Percentiles rank a stretch among this genome's conserved stretches.
These are phyloP conservation scores for Sialia sialis DNA, from an alignment of 2,113 vertebrate genomes.

Conservation along the genomic window DNA sequence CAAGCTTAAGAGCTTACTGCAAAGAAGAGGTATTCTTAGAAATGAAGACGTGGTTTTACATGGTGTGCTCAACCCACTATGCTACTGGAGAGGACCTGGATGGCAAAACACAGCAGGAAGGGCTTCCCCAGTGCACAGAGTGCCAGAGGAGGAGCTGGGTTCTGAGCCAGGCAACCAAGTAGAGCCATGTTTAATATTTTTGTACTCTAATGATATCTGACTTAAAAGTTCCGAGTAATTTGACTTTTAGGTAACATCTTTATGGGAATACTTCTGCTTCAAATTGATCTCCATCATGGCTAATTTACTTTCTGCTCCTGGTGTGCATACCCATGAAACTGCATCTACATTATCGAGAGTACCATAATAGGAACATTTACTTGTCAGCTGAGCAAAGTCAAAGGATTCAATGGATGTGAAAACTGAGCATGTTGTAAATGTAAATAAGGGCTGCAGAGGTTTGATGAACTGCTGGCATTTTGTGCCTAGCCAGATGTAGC, in stretches of 20 bases:
- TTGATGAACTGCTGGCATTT: not conserved
- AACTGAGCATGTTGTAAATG: not conserved
- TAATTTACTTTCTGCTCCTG: not conserved
- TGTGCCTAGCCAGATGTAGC: not conserved
- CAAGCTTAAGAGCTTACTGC: not conserved
- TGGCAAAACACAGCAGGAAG: not conserved
- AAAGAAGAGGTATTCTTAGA: not conserved
- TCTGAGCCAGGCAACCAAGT: fast-evolving
- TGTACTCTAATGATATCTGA: not conserved
- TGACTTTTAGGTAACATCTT: not conserved
- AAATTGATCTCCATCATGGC: not conserved
- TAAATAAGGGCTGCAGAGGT: not conserved
- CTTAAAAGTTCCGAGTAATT: not conserved
- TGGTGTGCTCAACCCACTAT: not conserved
- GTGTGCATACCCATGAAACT: not conserved
- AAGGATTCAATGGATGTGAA: not conserved
- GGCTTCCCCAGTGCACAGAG: not conserved
- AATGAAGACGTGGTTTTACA: not conserved
- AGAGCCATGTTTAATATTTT: not conserved
- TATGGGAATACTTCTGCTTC: not conserved
- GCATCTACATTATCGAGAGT: not conserved
- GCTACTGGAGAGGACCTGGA: not conserved
- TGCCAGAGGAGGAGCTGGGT: not conserved
- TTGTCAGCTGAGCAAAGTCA: slow-evolving; percentile 9
- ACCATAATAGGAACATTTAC: not conserved